Conservation (phyloP, 2,888 invertebrate genomes). For the Erebia epiphron region DNA sequence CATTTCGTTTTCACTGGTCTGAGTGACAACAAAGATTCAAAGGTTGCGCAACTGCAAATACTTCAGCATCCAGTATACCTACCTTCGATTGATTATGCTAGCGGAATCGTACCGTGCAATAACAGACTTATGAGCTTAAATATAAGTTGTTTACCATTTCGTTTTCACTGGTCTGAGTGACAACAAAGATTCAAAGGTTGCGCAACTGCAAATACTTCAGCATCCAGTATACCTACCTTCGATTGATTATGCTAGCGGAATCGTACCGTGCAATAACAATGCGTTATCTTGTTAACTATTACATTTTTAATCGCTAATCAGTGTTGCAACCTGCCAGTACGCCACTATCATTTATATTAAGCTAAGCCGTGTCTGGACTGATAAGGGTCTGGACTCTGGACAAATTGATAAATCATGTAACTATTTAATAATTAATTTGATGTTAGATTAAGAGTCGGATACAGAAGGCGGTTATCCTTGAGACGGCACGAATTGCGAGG, state of each 20-base stretch:
- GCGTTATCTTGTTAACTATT: neutral
- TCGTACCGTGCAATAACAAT: neutral
- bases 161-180: too few relatives aligned
- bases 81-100: neutral
- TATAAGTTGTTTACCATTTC: too few relatives aligned
- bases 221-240: neutral
- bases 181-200: too few relatives aligned
- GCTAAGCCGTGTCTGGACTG: neutral
- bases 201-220: neutral
- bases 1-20: too few relatives aligned
- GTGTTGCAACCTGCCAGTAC: conserved; percentile 4
- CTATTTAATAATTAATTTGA: too few relatives aligned
- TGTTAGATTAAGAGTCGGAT: too few relatives aligned
- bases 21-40: too few relatives aligned
- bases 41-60: conserved; percentile 3
- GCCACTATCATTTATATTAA: neutral
- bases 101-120: neutral
- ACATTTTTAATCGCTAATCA: neutral
- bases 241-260: neutral
- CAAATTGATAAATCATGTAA: conserved; percentile 1
- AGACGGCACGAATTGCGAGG: too few relatives aligned
- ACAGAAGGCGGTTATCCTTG: too few relatives aligned
- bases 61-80: neutral
- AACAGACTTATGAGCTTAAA: too few relatives aligned
- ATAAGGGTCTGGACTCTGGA: neutral